phyloP scores from a whole-genome alignment of 2,113 vertebrate genomes.

The Tachuris rubrigastra region DNA sequence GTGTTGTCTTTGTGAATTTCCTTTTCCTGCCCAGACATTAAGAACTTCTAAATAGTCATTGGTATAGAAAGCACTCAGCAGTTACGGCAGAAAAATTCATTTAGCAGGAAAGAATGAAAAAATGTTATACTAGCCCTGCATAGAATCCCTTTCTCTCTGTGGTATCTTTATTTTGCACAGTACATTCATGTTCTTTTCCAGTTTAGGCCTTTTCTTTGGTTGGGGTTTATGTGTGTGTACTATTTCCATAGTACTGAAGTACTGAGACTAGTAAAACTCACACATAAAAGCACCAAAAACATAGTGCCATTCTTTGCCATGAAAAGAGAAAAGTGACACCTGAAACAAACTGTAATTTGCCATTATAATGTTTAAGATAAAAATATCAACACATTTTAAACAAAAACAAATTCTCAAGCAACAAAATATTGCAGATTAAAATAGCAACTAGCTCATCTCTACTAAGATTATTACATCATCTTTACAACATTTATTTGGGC shows the following conservation, averaged over 20 bases:
- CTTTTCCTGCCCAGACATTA: background rate
- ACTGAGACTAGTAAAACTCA: background rate
- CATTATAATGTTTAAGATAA: background rate
- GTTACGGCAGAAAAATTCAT: background rate
- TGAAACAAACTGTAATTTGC: background rate
- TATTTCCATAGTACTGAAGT: background rate
- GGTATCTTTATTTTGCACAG: background rate
- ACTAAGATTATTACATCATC: background rate
- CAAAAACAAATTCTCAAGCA: background rate
- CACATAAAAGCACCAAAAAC: background rate
- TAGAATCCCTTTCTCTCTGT: background rate
- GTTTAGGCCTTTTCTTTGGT: background rate
- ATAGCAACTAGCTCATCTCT: background rate
- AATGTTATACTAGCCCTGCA: background rate
- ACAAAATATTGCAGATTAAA: background rate
- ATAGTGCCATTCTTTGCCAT: background rate
- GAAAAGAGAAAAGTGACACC: background rate
- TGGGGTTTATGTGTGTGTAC: rapidly evolving
- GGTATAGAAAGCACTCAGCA: background rate
- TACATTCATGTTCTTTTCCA: background rate
- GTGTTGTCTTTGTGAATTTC: background rate
- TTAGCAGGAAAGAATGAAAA: background rate
- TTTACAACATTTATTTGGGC: background rate
- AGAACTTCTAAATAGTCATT: background rate
- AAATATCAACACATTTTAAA: background rate